These are phyloP conservation scores for Megaceryle maxima DNA, from an alignment of 2,113 vertebrate genomes.

Conservation along the genomic window DNA sequence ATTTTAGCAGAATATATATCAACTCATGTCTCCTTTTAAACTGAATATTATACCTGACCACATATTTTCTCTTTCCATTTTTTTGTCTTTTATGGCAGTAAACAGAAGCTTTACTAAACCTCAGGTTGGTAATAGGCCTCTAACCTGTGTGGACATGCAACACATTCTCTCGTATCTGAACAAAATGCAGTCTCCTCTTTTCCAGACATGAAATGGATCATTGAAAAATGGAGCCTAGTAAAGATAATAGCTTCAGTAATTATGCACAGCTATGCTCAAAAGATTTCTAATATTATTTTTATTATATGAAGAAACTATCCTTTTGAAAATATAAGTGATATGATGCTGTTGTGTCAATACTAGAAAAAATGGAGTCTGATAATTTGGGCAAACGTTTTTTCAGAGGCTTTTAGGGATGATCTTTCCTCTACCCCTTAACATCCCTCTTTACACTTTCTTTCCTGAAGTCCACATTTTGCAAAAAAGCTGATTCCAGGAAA, in stretches of 20 bases:
- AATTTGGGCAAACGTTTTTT: background rate
- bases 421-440: background rate
- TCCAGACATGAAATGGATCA: background rate
- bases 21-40: background rate
- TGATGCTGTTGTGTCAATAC: background rate
- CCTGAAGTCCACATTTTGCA: background rate
- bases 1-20: background rate
- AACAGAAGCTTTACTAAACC: background rate
- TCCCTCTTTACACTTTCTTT: constrained; percentile 19
- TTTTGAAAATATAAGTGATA: background rate
- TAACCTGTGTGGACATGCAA: background rate
- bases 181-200: background rate
- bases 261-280: background rate
- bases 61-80: background rate
- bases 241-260: background rate
- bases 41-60: background rate
- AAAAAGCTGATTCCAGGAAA: constrained; percentile 58
- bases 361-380: background rate
- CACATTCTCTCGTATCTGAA: background rate
- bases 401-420: background rate
- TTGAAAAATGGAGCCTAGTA: background rate
- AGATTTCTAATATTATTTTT: background rate
- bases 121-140: background rate
- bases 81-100: background rate
- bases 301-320: background rate